Percentiles rank a stretch among this genome's conserved stretches.
Evolutionary conservation across 2,888 invertebrate genomes (phyloP).

Genomic region (Luperina testacea): DNA sequence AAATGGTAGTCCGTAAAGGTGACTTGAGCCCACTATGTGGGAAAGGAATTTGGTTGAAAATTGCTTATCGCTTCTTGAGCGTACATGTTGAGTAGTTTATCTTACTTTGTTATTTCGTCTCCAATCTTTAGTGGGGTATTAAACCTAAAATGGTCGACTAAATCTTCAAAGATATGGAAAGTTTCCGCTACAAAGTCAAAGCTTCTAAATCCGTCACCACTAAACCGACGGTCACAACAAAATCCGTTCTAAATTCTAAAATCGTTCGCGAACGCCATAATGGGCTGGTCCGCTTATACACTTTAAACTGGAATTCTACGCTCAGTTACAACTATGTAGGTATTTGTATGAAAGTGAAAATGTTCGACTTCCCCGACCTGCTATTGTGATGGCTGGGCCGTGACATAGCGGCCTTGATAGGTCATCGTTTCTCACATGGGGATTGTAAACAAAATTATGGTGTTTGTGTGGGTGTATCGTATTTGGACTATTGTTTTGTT

Average conservation of each 20-base stretch:
- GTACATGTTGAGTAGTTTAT: neutral
- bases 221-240: conserved; percentile 18
- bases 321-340: conserved; percentile 67
- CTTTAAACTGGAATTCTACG: conserved; percentile 66
- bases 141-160: neutral
- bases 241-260: conserved; percentile 54
- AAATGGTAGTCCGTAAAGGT: neutral
- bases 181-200: neutral
- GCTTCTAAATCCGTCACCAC: conserved; percentile 30
- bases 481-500: conserved; percentile 60
- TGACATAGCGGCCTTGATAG: conserved; percentile 84
- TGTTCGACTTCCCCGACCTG: conserved; percentile 80
- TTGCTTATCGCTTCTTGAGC: neutral
- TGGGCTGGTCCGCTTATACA: conserved; percentile 48
- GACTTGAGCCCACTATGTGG: neutral
- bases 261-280: conserved; percentile 47
- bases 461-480: conserved; percentile 65
- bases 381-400: conserved; percentile 80
- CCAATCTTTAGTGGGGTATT: neutral
- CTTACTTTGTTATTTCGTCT: conserved; percentile 6
- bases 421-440: conserved; percentile 78
- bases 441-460: conserved; percentile 79
- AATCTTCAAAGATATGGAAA: neutral
- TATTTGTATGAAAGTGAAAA: conserved; percentile 84
- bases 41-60: neutral